These are phyloP conservation scores for Trematocara zebra DNA, from an alignment of 2,113 vertebrate genomes.

Conservation along the genomic window DNA sequence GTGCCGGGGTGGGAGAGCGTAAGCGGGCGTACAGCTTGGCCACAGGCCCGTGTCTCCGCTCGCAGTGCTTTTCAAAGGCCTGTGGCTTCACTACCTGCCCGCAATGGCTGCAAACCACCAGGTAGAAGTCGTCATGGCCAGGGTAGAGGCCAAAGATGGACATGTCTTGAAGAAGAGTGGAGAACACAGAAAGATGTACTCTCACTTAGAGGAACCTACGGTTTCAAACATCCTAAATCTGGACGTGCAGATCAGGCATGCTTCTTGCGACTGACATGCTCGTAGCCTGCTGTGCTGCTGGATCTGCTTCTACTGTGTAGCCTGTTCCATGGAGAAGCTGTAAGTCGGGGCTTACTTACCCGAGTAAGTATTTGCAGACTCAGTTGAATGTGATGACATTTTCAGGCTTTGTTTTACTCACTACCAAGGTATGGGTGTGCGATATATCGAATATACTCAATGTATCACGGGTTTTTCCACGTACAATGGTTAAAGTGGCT, in stretches of 20 bases:
- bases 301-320: not conserved
- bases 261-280: not conserved
- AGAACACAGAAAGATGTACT: not conserved
- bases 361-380: not conserved
- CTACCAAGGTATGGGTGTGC: not conserved
- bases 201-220: not conserved
- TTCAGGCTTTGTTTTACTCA: not conserved
- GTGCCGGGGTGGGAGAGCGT: slow-evolving; percentile 66
- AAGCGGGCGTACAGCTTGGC: slow-evolving; percentile 80
- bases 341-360: not conserved
- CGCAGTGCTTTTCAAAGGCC: slow-evolving; percentile 93
- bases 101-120: slow-evolving; percentile 94
- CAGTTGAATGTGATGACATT: not conserved
- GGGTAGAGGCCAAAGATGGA: slow-evolving; percentile 93
- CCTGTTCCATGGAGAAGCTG: not conserved
- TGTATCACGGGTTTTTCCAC: not conserved
- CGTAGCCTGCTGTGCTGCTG: not conserved
- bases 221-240: not conserved
- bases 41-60: slow-evolving; percentile 84
- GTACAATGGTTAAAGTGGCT: not conserved
- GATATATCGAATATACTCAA: not conserved
- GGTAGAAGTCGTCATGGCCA: slow-evolving; percentile 90
- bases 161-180: slow-evolving; percentile 77
- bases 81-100: slow-evolving; percentile 94
- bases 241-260: no score